phyloP scores from a whole-genome alignment of 1,140 invertebrate genomes.

The Penaeus chinensis region DNA sequence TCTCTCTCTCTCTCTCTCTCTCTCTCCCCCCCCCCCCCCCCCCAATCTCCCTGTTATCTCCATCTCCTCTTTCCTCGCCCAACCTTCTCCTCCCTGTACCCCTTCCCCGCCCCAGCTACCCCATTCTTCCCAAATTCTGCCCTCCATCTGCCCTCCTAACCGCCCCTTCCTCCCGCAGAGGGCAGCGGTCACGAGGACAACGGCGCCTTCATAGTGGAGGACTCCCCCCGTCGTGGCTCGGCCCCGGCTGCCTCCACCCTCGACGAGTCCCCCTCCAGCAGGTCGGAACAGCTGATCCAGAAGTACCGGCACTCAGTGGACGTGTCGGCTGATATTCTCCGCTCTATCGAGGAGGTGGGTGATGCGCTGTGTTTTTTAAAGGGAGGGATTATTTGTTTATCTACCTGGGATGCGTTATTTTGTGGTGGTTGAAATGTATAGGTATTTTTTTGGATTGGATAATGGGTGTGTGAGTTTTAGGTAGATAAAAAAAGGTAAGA shows the following conservation, averaged over 20 bases:
- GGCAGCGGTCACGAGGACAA: too few relatives aligned
- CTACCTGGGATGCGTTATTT: too few relatives aligned
- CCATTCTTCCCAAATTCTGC: background rate
- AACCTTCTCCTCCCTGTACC: too few relatives aligned
- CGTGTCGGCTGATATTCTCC: conserved; percentile 64
- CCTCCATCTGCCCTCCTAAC: background rate
- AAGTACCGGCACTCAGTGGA: conserved; percentile 64
- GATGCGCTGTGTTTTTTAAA: background rate
- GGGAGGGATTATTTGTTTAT: background rate
- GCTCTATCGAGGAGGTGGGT: conserved; percentile 63
- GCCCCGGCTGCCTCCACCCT: conserved; percentile 10
- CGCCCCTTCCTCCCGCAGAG: background rate
- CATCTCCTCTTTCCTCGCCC: too few relatives aligned
- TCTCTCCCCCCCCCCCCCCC: too few relatives aligned
- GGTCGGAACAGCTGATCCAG: conserved; percentile 62
- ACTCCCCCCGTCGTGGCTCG: background rate
- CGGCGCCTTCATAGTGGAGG: background rate
- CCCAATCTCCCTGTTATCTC: too few relatives aligned
- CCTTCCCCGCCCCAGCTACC: too few relatives aligned
- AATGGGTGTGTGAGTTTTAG: too few relatives aligned
- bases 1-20: too few relatives aligned
- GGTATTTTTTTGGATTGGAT: too few relatives aligned
- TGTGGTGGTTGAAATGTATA: too few relatives aligned
- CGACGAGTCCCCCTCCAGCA: conserved; percentile 56
- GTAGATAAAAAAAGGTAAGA: too few relatives aligned